Percentiles rank a stretch among this genome's conserved stretches.
These are phyloP conservation scores for Gila orcuttii DNA, from an alignment of 2,113 vertebrate genomes.

Conservation along the genomic window DNA sequence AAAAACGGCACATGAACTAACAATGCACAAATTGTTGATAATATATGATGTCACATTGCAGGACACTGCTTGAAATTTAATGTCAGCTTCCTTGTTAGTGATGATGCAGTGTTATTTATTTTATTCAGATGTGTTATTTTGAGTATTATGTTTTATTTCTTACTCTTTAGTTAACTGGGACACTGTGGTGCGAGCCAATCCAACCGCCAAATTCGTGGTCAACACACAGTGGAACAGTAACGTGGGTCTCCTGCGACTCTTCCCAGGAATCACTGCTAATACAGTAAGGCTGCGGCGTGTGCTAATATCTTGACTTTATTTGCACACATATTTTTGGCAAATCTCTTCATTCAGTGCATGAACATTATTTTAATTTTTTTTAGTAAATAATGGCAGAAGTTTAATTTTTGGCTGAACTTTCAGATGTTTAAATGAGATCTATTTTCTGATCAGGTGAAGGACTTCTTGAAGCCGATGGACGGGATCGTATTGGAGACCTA, in stretches of 20 bases:
- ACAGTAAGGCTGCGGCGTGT: conserved; percentile 78
- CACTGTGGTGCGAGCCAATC: conserved; percentile 81
- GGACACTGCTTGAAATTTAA: background rate
- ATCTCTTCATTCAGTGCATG: background rate
- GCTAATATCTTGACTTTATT: conserved; percentile 64
- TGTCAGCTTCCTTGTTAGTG: background rate
- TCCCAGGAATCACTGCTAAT: conserved; percentile 88
- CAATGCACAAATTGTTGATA: background rate
- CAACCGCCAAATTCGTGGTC: conserved; percentile 80
- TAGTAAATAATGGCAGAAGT: background rate
- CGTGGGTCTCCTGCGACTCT: conserved; percentile 88
- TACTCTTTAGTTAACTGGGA: conserved; percentile 84
- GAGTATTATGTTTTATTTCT: conserved; percentile 6
- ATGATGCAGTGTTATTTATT: background rate
- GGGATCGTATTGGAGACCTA: conserved; percentile 95
- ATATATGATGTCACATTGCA: background rate
- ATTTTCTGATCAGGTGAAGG: conserved; percentile 77
- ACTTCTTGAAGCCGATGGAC: conserved; percentile 89
- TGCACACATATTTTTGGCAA: background rate
- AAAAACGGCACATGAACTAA: no score
- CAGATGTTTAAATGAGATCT: background rate
- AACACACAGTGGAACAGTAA: conserved; percentile 85
- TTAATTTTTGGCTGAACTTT: background rate
- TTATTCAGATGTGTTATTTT: background rate
- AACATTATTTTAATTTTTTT: background rate